A percentile compares a stretch with the other conserved stretches of the same genome.
Evolutionary conservation across 2,888 invertebrate genomes (phyloP).

Genomic region (Trissonchulus sp.): DNA sequence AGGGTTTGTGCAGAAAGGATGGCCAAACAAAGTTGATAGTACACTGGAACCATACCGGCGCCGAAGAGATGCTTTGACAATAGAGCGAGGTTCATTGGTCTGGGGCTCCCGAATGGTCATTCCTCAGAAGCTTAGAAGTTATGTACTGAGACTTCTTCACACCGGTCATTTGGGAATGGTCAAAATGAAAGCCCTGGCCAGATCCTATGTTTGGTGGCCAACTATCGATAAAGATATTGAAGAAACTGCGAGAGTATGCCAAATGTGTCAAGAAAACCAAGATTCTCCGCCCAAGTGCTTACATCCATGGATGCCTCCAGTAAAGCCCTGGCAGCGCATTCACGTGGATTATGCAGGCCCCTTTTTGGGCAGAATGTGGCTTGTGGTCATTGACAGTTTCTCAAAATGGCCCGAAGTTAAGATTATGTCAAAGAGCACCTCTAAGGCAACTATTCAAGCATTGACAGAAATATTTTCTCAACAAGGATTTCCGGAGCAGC

Average conservation of each 20-base stretch:
- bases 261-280: slow-evolving; percentile 10
- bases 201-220: too few species aligned
- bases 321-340: too few species aligned
- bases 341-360: slow-evolving; percentile 43
- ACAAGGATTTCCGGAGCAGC: slow-evolving; percentile 36
- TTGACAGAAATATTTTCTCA: slow-evolving; percentile 36
- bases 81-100: slow-evolving; percentile 36
- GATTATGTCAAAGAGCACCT: neutral
- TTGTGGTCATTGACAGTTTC: neutral
- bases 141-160: neutral
- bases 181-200: slow-evolving; percentile 2
- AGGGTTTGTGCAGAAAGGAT: neutral
- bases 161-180: slow-evolving; percentile 12
- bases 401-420: slow-evolving; percentile 18
- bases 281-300: too few species aligned
- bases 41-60: neutral
- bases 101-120: slow-evolving; percentile 19
- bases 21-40: neutral
- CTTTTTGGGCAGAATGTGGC: slow-evolving; percentile 29
- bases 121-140: neutral
- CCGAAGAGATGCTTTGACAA: slow-evolving; percentile 12
- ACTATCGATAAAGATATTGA: slow-evolving; percentile 13
- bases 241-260: neutral
- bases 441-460: slow-evolving; percentile 34
- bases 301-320: slow-evolving; percentile 44